Base-by-base conservation (phyloP, 2,888 invertebrate species). In the Auanema freiburgensis region DNA sequence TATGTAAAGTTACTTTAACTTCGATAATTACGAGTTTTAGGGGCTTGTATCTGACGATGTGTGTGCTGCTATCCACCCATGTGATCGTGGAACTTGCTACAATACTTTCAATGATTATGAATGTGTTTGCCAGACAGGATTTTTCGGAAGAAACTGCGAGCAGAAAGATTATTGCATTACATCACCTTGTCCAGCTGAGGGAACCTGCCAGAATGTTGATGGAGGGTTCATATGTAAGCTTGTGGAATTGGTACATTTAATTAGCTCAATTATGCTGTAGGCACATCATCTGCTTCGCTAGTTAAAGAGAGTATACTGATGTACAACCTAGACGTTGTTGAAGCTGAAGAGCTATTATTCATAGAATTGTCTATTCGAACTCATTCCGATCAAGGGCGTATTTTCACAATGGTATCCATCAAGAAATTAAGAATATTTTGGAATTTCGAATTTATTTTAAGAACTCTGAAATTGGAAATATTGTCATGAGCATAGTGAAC, bases 71-170 rank as follows among this genome's bases (percentile, higher is more conserved):
- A 51, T 55, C 18, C 62, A 65, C 11, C 91, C 91, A 11, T 95
- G 92, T 86, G 89, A 89, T 79, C 90, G 92, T 78, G 95, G 95
- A 16, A 88, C 89, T 59, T 96, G 96, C 85, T 89, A 90, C 84
- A 96, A 97, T 86, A 92, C 91, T 66, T 92, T 92, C 85, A 82
- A 82, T 57, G 78, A 76, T 57, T 82, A 67, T 57, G 59, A 64
- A 16, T 82, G 82, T 60, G 21, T 62, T 50, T 82, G 82, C 53
- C 63, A 77, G 1, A 42, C 58, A 23, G 81, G 81, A 40, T 74
- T 67, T 14, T 67, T 65, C 41, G 73, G 73, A 11, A 44, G 43
- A 23, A 58, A 64, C 6, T 81, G 81, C 57, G 74, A 77, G 24
- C 63, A 69, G 54, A 63, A 67, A 11, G 78, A 81, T 46, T 74